Percentiles rank a stretch among this genome's conserved stretches.
Evolutionary conservation across 2,797 vertebrate genomes (phyloP).

Genomic region (Sebastes elongatus): DNA sequence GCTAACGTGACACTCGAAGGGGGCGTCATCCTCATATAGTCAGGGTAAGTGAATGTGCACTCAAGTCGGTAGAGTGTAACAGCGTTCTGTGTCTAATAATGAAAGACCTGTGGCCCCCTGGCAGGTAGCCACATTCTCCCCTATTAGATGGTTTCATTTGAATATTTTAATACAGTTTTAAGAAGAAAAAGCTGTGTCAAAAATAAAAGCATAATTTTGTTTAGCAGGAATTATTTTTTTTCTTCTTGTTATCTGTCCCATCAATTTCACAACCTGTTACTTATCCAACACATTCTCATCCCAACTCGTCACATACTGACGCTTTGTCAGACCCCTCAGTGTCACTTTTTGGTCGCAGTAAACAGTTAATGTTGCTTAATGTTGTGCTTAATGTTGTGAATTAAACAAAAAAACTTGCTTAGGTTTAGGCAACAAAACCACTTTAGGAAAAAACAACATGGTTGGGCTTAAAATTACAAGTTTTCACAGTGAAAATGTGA

Average conservation of each 20-base stretch:
- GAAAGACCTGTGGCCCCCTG: slow-evolving; percentile 4
- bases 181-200: background rate
- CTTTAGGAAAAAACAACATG: too few relatives aligned
- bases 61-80: slow-evolving; percentile 3
- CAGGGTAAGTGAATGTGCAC: background rate
- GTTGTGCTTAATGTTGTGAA: too few relatives aligned
- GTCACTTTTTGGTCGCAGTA: too few relatives aligned
- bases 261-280: background rate
- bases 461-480: too few relatives aligned
- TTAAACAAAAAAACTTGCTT: too few relatives aligned
- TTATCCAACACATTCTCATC: too few relatives aligned
- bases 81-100: slow-evolving; percentile 1
- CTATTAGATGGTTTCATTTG: background rate
- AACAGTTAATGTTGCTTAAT: too few relatives aligned
- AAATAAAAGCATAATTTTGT: background rate
- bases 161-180: background rate
- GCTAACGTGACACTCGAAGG: slow-evolving; percentile 14
- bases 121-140: background rate
- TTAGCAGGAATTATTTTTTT: background rate
- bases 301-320: too few relatives aligned
- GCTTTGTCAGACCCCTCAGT: too few relatives aligned
- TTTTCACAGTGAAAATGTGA: too few relatives aligned
- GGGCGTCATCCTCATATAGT: background rate
- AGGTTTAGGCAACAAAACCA: too few relatives aligned
- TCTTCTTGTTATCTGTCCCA: background rate